Evolutionary conservation across 2,888 invertebrate species (phyloP).

Genomic region (Agriopis marginaria): DNA sequence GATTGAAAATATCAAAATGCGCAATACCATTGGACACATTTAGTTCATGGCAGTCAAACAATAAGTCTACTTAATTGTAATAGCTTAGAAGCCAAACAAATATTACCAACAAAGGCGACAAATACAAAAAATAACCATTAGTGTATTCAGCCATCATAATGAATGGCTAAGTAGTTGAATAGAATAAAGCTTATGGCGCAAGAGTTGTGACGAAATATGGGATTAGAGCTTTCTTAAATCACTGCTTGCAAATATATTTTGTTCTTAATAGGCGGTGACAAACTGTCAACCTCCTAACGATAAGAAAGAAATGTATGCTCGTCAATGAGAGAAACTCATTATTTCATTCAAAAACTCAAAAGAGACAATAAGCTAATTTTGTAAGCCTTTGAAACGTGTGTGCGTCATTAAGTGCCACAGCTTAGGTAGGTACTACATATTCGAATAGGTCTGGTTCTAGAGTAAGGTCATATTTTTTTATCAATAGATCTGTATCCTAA

Average conservation of each 20-base stretch:
- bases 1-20: slow-evolving; percentile 37
- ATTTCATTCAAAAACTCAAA: slow-evolving; percentile 4
- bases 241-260: slow-evolving; percentile 27
- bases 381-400: background rate
- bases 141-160: slow-evolving; percentile 16
- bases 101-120: background rate
- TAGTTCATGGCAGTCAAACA: background rate
- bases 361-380: background rate
- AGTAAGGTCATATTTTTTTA: slow-evolving; percentile 5
- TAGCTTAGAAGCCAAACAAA: background rate
- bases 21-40: slow-evolving; percentile 19
- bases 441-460: background rate
- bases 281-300: slow-evolving; percentile 4
- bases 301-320: background rate
- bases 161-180: slow-evolving; percentile 14
- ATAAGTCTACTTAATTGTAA: too few species aligned
- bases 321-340: slow-evolving; percentile 9
- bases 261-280: slow-evolving; percentile 18
- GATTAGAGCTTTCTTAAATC: slow-evolving; percentile 25
- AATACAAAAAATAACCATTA: slow-evolving; percentile 8
- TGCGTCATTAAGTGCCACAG: slow-evolving; percentile 6
- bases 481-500: too few species aligned
- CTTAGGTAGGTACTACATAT: background rate
- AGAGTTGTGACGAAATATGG: slow-evolving; percentile 29
- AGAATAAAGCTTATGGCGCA: slow-evolving; percentile 10